Percentiles rank a stretch among this genome's conserved stretches.
Conservation (phyloP, 92 coral and sea anemone species). For the Epizoanthus stellaris region DNA sequence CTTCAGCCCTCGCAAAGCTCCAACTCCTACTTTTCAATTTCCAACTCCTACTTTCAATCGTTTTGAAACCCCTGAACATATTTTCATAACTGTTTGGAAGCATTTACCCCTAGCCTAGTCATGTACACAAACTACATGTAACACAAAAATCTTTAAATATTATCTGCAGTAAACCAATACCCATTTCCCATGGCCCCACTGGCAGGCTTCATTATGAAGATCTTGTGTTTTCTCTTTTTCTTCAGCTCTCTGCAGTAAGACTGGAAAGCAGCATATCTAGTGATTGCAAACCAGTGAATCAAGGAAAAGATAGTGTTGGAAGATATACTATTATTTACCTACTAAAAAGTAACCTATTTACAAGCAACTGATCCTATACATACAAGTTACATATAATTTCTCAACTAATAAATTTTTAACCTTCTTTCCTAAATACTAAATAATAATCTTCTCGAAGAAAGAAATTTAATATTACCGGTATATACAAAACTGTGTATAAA, state of each 20-base stretch:
- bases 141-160: neutral
- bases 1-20: too few species aligned
- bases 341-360: neutral
- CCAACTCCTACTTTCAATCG: too few species aligned
- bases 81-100: too few species aligned
- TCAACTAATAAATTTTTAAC: neutral
- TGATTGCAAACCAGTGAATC: neutral
- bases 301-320: constrained; percentile 20
- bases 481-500: too few species aligned
- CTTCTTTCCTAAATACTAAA: too few species aligned
- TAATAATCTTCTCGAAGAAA: too few species aligned
- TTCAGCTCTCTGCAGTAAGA: constrained; percentile 93
- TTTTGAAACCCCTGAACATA: too few species aligned
- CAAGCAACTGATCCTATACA: neutral
- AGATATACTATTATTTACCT: too few species aligned
- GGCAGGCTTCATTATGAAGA: constrained; percentile 93
- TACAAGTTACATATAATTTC: too few species aligned
- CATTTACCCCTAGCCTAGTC: too few species aligned
- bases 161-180: constrained; percentile 42
- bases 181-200: constrained; percentile 99
- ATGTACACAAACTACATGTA: neutral
- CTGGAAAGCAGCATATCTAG: constrained; percentile 91
- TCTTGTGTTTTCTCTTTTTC: constrained; percentile 82
- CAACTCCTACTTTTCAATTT: too few species aligned
- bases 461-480: too few species aligned